phyloP scores from a whole-genome alignment of 53 echinoderm and acorn worm genomes.

The Antedon mediterranea region DNA sequence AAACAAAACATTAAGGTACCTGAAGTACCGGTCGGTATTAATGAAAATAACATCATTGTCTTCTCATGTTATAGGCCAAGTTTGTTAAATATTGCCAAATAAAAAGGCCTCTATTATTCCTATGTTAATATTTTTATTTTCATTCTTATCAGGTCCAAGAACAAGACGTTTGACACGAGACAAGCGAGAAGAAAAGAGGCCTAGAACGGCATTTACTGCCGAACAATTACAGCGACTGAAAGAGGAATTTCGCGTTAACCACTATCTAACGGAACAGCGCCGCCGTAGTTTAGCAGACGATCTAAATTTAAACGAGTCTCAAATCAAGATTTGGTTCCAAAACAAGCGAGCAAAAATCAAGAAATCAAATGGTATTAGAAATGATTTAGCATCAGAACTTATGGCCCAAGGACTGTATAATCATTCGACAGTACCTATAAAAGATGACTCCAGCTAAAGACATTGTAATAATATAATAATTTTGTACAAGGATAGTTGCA shows the following conservation, averaged over 20 bases:
- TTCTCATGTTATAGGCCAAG: too few species aligned
- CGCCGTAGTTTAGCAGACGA: conserved; percentile 74
- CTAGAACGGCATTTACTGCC: conserved; percentile 94
- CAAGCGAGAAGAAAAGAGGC: conserved; percentile 86
- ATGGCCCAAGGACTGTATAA: conserved; percentile 96
- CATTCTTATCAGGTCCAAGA: conserved; percentile 90
- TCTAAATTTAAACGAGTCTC: conserved; percentile 87
- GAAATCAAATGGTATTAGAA: conserved; percentile 82
- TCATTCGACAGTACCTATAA: conserved; percentile 67
- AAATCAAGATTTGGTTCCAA: conserved; percentile 99
- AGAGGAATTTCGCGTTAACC: conserved; percentile 79
- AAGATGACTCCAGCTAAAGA: conserved; percentile 3
- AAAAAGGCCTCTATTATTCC: too few species aligned
- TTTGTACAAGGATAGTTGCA: background rate
- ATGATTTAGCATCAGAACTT: conserved; percentile 58
- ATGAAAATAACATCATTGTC: too few species aligned
- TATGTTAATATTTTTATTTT: too few species aligned
- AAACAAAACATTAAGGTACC: too few species aligned
- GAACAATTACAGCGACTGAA: conserved; percentile 86
- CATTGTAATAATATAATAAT: background rate
- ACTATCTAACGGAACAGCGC: conserved; percentile 93
- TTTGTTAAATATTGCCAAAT: too few species aligned
- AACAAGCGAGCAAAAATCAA: conserved; percentile 99
- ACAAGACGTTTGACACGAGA: conserved; percentile 63
- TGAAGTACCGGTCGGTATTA: too few species aligned